A percentile compares a stretch with the other conserved stretches of the same genome.
These are phyloP conservation scores for Pelagia noctiluca DNA, from an alignment of 30 jellyfish, hydroid and myxozoan species.

Conservation along the genomic window DNA sequence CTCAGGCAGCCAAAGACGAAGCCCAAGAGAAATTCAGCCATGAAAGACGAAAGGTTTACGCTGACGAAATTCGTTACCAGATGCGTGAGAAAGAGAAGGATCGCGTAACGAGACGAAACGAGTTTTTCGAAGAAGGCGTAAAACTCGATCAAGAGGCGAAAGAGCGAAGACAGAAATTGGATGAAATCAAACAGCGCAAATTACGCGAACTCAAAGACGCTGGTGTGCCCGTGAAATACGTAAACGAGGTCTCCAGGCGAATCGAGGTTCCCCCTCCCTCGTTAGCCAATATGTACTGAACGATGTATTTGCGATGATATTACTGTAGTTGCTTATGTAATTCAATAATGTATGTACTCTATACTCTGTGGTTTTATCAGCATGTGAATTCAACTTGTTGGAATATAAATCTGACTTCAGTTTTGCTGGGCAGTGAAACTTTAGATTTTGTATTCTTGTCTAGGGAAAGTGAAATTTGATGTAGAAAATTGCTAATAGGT, in stretches of 20 bases:
- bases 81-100: slow-evolving; percentile 94
- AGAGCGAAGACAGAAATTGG: slow-evolving; percentile 96
- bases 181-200: slow-evolving; percentile 95
- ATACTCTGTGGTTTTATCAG: too few relatives aligned
- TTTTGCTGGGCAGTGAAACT: too few relatives aligned
- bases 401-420: too few relatives aligned
- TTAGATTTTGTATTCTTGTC: too few relatives aligned
- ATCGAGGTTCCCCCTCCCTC: slow-evolving; percentile 93
- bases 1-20: slow-evolving; percentile 89
- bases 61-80: slow-evolving; percentile 93
- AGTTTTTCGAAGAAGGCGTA: slow-evolving; percentile 98
- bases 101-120: slow-evolving; percentile 83
- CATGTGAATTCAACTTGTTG: too few relatives aligned
- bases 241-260: slow-evolving; percentile 96
- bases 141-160: slow-evolving; percentile 93
- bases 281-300: slow-evolving; percentile 75
- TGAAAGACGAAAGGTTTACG: slow-evolving; percentile 55
- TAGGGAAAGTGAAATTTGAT: too few relatives aligned
- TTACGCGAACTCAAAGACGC: slow-evolving; percentile 93
- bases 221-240: slow-evolving; percentile 96
- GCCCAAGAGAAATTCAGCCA: slow-evolving; percentile 41
- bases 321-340: neutral
- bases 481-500: too few relatives aligned
- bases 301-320: neutral
- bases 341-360: too few relatives aligned